Evolutionary conservation across 1,140 invertebrate species (phyloP).

Genomic region (Nylanderia fulva): DNA sequence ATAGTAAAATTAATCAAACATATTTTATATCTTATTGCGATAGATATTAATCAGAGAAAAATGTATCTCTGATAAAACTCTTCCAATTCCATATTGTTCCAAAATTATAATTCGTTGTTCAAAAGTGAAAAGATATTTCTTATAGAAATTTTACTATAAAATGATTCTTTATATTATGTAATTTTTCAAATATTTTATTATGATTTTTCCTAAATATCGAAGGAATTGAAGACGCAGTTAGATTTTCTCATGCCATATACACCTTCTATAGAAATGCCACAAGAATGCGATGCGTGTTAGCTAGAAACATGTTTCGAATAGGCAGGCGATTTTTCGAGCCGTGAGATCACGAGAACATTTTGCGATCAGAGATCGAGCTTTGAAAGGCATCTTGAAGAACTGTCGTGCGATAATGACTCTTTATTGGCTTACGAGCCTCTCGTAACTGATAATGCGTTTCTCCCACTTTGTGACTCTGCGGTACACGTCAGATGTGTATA

Average conservation of each 20-base stretch:
- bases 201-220: too few relatives aligned
- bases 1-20: too few relatives aligned
- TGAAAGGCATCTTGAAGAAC: not conserved
- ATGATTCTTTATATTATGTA: not conserved
- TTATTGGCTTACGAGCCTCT: conserved; percentile 30
- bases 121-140: not conserved
- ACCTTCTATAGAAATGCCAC: conserved; percentile 20
- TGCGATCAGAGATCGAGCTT: not conserved
- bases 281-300: conserved; percentile 32
- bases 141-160: not conserved
- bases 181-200: not conserved
- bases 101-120: not conserved
- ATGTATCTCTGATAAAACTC: too few relatives aligned
- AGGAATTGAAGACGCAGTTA: not conserved
- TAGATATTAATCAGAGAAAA: too few relatives aligned
- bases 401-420: not conserved
- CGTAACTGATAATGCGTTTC: conserved; percentile 26
- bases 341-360: not conserved
- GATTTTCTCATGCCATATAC: conserved; percentile 33
- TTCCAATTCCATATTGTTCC: too few relatives aligned
- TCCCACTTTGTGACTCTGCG: conserved; percentile 17
- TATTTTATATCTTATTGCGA: too few relatives aligned
- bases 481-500: conserved; percentile 29
- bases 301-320: conserved; percentile 28
- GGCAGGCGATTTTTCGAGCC: not conserved